Evolutionary conservation across 2,888 invertebrate species (phyloP).

Genomic region (Acronicta aceris): DNA sequence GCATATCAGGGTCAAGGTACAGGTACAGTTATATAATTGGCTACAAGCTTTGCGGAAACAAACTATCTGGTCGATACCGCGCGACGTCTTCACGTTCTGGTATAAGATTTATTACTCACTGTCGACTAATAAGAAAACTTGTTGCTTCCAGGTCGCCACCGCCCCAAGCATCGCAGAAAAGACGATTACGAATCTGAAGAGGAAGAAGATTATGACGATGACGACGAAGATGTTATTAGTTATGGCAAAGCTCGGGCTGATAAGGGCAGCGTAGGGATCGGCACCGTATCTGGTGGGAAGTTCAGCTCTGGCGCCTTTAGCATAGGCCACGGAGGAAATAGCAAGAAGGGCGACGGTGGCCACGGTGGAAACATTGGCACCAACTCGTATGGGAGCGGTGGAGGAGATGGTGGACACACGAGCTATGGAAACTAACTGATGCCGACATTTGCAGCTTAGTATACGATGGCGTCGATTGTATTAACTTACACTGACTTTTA

Average conservation of each 20-base stretch:
- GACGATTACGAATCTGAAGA: background rate
- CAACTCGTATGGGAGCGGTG: conserved; percentile 8
- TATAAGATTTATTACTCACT: too few relatives aligned
- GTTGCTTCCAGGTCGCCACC: conserved; percentile 1
- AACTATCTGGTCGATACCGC: too few relatives aligned
- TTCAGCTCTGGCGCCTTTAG: conserved; percentile 3
- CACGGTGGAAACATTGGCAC: background rate
- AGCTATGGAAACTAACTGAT: conserved; percentile 1
- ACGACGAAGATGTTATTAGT: conserved; percentile 2
- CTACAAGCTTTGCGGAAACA: too few relatives aligned
- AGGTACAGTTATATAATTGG: too few relatives aligned
- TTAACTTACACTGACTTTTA: background rate
- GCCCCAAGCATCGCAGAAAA: background rate
- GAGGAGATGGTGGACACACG: conserved; percentile 10
- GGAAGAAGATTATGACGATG: background rate
- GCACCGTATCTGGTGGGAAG: background rate
- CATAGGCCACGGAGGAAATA: conserved; percentile 6
- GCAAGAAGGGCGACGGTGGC: conserved; percentile 8
- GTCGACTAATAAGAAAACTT: background rate
- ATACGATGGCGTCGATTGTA: background rate
- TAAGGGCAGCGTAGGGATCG: conserved; percentile 4
- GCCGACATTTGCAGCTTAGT: background rate
- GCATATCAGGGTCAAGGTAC: too few relatives aligned
- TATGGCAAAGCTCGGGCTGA: background rate
- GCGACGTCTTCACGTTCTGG: too few relatives aligned